Base-by-base conservation (phyloP, 2,797 vertebrate genomes). In the Propithecus deckenii region DNA sequence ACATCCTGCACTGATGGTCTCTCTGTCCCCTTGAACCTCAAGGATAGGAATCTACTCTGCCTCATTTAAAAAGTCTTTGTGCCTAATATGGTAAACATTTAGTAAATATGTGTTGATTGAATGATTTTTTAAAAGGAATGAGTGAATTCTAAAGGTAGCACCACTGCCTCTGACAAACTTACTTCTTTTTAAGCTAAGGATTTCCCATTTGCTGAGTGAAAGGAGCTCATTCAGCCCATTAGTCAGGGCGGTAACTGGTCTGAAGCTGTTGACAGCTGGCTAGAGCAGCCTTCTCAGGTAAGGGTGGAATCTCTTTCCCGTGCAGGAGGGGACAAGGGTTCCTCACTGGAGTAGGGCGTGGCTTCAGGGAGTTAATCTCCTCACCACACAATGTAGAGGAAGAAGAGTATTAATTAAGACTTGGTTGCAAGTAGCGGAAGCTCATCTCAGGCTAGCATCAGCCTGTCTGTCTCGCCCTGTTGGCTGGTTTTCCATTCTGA, bases 1-100 rank as follows among this genome's bases (percentile, higher is more conserved):
- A 12, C 9, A 0, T 14, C 18, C 0, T 7, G 55, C 30, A 14
- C 52, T 5, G 12, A 7, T 50, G 28, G 15, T 1, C 7, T n/a
- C 65, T 65, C 63, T 72, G 63, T 14, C 35, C 43, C 17, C 18
- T 50, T 12, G 7, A 55, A 71, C 30, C 25, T 90, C 55, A 23
- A 35, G 50, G 50, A 79, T n/a, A 46, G n/a, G 71, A 88, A 57
- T 61, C 30, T 14, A 22, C 52, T 41, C 59, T 63, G 80, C n/a
- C 48, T 79, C 28, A 3, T 46, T 84, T 59, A 55, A 32, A 18
- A 25, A 38, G 35, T 63, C 74, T 55, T 30, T 48, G 28, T 84
- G 43, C 35, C 32, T 79, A 18, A 13, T 43, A 20, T 7, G 38
- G 41, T 43, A 32, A 78, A 57, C 7, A 41, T 50, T 12, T 32